Percentiles rank a stretch among this genome's conserved stretches.
These are phyloP conservation scores for Melanostoma mellinum DNA, from an alignment of 2,888 invertebrate species.

Conservation along the genomic window DNA sequence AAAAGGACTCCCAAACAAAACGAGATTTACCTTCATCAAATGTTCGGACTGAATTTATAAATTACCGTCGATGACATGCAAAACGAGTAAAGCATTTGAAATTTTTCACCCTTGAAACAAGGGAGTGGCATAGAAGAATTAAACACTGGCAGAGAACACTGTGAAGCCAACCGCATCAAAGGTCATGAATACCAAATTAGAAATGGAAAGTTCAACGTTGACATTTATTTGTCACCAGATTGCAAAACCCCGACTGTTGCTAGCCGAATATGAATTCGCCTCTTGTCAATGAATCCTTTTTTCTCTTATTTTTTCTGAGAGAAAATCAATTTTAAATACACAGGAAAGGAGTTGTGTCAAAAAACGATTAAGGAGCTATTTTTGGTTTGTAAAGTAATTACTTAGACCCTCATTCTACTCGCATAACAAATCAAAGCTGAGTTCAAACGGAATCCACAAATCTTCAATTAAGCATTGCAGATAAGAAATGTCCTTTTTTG, in stretches of 20 bases:
- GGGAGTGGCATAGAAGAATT: conserved; percentile 16
- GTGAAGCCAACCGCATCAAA: conserved; percentile 63
- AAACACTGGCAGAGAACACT: conserved; percentile 14
- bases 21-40: conserved; percentile 55
- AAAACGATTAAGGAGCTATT: conserved; percentile 58
- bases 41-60: conserved; percentile 53
- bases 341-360: conserved; percentile 14
- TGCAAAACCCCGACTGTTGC: conserved; percentile 46
- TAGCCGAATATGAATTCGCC: conserved; percentile 37
- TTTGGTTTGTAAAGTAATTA: conserved; percentile 61
- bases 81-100: conserved; percentile 54
- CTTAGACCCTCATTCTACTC: background rate
- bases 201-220: conserved; percentile 62
- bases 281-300: background rate
- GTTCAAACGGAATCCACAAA: conserved; percentile 37
- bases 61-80: conserved; percentile 58
- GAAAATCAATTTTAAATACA: conserved; percentile 2
- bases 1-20: conserved; percentile 29
- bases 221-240: conserved; percentile 66
- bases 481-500: conserved; percentile 45
- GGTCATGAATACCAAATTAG: conserved; percentile 66
- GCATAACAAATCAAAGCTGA: background rate
- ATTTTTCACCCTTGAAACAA: conserved; percentile 18
- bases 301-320: background rate
- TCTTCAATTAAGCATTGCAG: conserved; percentile 18